These are phyloP conservation scores for Epinephelus moara DNA, from an alignment of 2,113 vertebrate species.

Conservation along the genomic window DNA sequence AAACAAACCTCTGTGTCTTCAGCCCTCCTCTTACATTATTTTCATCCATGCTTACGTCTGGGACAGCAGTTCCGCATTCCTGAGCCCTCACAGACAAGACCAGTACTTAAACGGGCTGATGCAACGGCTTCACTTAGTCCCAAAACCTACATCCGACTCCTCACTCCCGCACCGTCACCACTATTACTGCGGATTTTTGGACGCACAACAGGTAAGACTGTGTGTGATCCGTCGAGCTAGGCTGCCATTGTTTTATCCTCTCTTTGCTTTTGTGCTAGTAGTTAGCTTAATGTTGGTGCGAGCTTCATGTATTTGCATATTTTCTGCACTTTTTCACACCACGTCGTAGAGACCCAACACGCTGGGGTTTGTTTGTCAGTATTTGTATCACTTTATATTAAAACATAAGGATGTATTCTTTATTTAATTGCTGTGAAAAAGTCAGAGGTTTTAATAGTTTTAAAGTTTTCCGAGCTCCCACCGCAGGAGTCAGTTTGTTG, in stretches of 20 bases:
- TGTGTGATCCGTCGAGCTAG: neutral
- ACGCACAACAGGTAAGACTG: slow-evolving; percentile 76
- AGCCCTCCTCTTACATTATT: slow-evolving; percentile 68
- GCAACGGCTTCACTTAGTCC: slow-evolving; percentile 85
- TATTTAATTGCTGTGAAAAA: neutral
- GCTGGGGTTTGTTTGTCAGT: neutral
- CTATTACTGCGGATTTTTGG: slow-evolving; percentile 66
- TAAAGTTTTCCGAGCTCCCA: slow-evolving; percentile 43
- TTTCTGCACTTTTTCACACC: slow-evolving; percentile 34
- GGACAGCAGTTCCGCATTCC: slow-evolving; percentile 94
- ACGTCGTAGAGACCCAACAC: slow-evolving; percentile 21
- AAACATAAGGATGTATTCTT: neutral
- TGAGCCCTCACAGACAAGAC: slow-evolving; percentile 85
- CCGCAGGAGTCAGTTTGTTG: slow-evolving; percentile 20
- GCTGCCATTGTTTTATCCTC: neutral
- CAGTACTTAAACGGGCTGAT: slow-evolving; percentile 93
- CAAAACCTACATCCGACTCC: slow-evolving; percentile 64
- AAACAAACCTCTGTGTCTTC: slow-evolving; percentile 39
- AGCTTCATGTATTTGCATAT: slow-evolving; percentile 13
- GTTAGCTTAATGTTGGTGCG: neutral
- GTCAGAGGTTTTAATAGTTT: neutral
- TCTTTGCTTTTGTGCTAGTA: neutral
- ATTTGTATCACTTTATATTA: neutral
- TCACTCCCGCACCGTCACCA: slow-evolving; percentile 15
- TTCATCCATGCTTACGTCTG: slow-evolving; percentile 88